Evolutionary conservation across 2,797 vertebrate genomes (phyloP).

Genomic region (Silurus lanzhouensis): DNA sequence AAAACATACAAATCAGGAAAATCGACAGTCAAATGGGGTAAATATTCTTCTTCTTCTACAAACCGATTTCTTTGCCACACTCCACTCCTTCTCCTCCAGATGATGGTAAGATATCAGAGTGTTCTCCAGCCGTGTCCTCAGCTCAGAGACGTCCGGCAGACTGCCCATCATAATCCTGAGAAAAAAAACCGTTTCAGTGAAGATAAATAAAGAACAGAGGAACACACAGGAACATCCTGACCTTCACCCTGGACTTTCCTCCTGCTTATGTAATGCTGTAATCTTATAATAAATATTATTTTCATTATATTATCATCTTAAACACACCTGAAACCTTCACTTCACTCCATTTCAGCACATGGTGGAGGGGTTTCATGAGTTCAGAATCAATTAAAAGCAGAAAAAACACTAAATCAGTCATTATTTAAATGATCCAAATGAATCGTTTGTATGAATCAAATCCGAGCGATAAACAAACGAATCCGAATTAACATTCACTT

Average conservation of each 20-base stretch:
- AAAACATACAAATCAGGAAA: neutral
- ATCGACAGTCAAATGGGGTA: neutral
- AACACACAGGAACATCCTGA: neutral
- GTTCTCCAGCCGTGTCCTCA: conserved; percentile 49
- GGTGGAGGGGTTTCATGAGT: neutral
- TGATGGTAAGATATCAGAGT: conserved; percentile 52
- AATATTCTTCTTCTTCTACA: neutral
- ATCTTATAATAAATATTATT: neutral
- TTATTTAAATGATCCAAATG: neutral
- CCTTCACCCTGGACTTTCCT: neutral
- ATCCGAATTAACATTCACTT: neutral
- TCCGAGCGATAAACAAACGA: neutral
- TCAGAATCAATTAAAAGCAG: neutral
- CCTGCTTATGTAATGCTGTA: neutral
- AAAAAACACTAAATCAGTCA: neutral
- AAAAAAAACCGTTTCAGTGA: neutral
- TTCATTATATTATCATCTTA: neutral
- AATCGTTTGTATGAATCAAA: neutral
- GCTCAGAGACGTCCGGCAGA: conserved; percentile 40
- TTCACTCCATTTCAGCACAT: neutral
- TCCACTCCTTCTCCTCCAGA: conserved; percentile 51
- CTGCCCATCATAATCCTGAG: conserved; percentile 42
- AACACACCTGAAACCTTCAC: neutral
- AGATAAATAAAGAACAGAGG: neutral
- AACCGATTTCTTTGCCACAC: conserved; percentile 51